phyloP scores from a whole-genome alignment of 2,888 invertebrate species.

The Agrotis puta region DNA sequence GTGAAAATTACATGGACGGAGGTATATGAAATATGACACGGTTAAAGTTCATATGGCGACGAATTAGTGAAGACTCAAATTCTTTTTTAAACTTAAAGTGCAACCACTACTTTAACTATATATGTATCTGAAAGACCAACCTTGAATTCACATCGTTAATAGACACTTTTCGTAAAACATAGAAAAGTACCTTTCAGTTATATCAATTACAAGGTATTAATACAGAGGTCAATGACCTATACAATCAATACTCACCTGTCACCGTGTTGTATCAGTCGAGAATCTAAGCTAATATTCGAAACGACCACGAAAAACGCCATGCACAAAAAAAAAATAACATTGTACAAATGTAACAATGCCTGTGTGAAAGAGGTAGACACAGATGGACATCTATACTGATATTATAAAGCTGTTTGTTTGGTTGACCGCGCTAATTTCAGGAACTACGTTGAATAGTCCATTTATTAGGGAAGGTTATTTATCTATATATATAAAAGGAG shows the following conservation, averaged over 20 bases:
- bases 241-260: constrained; percentile 14
- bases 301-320: not conserved
- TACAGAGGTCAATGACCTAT: constrained; percentile 11
- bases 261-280: not conserved
- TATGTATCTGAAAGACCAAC: not conserved
- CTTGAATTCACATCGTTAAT: not conserved
- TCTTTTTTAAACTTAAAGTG: too few species aligned
- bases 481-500: too few species aligned
- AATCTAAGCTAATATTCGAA: constrained; percentile 5
- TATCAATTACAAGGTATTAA: constrained; percentile 1
- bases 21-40: too few species aligned
- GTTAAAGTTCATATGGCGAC: too few species aligned
- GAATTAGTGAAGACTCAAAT: too few species aligned
- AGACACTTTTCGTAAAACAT: not conserved
- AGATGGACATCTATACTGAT: not conserved
- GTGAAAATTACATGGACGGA: too few species aligned
- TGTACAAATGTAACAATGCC: not conserved
- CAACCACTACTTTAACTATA: not conserved
- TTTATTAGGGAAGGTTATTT: too few species aligned
- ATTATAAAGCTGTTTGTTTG: too few species aligned
- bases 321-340: not conserved
- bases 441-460: too few species aligned
- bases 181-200: not conserved
- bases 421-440: too few species aligned
- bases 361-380: not conserved